Conservation (phyloP, 2,113 vertebrate species). For the Tyto alba region DNA sequence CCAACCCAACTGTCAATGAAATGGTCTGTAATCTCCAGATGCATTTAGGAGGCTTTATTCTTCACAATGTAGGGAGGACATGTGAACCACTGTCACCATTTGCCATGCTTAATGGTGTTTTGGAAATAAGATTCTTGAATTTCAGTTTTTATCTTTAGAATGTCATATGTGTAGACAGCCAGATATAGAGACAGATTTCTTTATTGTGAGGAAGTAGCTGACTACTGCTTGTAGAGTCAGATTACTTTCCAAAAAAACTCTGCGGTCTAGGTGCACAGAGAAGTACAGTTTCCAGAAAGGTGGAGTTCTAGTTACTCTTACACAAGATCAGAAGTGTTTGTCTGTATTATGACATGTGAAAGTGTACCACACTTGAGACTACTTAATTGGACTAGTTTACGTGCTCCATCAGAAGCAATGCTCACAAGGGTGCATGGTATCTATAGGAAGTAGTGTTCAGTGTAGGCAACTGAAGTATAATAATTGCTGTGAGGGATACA, state of each 20-base stretch:
- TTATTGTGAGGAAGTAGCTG: background rate
- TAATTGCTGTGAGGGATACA: background rate
- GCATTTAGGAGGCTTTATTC: background rate
- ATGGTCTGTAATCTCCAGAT: background rate
- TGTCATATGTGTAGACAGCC: background rate
- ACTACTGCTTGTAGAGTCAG: background rate
- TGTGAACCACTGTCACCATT: background rate
- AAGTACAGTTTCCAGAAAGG: background rate
- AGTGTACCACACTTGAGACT: background rate
- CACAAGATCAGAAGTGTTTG: background rate
- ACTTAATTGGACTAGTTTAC: background rate
- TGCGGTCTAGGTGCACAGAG: background rate
- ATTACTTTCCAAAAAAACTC: background rate
- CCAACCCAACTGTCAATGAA: background rate
- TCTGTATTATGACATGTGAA: background rate
- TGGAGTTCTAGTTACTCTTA: background rate
- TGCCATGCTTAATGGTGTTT: background rate
- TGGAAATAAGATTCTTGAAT: background rate
- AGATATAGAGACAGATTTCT: background rate
- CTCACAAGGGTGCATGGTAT: background rate
- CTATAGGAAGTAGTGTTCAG: fast-evolving
- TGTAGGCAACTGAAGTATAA: background rate
- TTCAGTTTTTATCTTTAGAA: background rate
- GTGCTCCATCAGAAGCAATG: background rate
- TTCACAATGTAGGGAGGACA: background rate